Evolutionary conservation across 2,113 vertebrate genomes (phyloP).

Genomic region (Gila orcuttii): DNA sequence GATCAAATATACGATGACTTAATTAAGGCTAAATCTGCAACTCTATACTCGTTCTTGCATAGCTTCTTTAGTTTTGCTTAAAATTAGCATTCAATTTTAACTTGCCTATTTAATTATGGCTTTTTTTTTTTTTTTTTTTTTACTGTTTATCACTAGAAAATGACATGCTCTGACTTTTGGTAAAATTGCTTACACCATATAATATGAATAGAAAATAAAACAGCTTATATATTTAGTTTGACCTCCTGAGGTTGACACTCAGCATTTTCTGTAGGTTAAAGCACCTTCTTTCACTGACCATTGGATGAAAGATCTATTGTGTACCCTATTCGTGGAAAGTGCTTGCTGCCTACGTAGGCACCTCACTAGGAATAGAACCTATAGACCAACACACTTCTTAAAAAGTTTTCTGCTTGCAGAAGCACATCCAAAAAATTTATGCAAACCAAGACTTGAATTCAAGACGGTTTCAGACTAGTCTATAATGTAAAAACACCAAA

Average conservation of each 20-base stretch:
- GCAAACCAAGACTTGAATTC: neutral
- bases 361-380: neutral
- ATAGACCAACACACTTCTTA: neutral
- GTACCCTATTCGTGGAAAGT: neutral
- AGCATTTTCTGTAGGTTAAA: neutral
- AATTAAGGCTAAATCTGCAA: neutral
- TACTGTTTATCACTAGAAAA: neutral
- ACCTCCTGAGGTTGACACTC: neutral
- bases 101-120: too few species aligned
- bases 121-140: too few species aligned
- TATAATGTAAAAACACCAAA: neutral
- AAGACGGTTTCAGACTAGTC: neutral
- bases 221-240: slow-evolving; percentile 6
- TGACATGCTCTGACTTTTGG: neutral
- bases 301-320: neutral
- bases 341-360: slow-evolving; percentile 1
- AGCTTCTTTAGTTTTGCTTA: too few species aligned
- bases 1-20: neutral
- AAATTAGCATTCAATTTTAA: too few species aligned
- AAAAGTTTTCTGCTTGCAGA: neutral
- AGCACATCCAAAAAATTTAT: neutral
- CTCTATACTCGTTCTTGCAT: too few species aligned
- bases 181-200: neutral
- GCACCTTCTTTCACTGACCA: neutral
- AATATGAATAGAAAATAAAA: neutral